Evolutionary conservation across 2,797 vertebrate species (phyloP).

Genomic region (Myiotriccus ornatus): DNA sequence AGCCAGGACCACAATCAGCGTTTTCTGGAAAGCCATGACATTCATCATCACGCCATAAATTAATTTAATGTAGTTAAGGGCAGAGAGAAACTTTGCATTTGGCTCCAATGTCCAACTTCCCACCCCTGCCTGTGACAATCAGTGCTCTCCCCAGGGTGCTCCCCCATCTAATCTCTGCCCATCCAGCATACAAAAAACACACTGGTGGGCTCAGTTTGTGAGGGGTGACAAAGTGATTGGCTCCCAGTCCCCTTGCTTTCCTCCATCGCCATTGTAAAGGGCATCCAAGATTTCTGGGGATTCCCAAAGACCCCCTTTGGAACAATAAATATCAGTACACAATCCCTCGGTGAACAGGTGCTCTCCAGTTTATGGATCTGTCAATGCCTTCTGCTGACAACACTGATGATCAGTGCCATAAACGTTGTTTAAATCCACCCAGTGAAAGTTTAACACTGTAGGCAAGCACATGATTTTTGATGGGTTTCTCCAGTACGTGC

Average conservation of each 20-base stretch:
- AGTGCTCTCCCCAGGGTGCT: no score
- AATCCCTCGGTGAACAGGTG: background rate
- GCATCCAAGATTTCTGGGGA: background rate
- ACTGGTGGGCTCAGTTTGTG: background rate
- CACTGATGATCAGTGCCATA: background rate
- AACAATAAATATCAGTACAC: background rate
- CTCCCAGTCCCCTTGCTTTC: background rate
- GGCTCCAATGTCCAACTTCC: background rate
- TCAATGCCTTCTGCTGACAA: background rate
- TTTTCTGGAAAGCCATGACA: background rate
- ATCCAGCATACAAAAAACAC: background rate
- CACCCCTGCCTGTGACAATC: background rate
- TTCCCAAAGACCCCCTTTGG: background rate
- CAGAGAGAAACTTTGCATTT: background rate
- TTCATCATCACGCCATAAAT: background rate
- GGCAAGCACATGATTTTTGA: background rate
- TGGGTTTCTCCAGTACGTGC: background rate
- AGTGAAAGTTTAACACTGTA: accelerated
- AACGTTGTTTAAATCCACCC: background rate
- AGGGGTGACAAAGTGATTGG: background rate
- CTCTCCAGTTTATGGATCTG: background rate
- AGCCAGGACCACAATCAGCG: background rate
- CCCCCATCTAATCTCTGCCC: background rate
- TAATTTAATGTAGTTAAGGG: background rate
- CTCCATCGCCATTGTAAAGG: background rate